Percentiles rank a stretch among this genome's conserved stretches.
Conservation (phyloP, 2,888 invertebrate species). For the Ariolimax columbianus region DNA sequence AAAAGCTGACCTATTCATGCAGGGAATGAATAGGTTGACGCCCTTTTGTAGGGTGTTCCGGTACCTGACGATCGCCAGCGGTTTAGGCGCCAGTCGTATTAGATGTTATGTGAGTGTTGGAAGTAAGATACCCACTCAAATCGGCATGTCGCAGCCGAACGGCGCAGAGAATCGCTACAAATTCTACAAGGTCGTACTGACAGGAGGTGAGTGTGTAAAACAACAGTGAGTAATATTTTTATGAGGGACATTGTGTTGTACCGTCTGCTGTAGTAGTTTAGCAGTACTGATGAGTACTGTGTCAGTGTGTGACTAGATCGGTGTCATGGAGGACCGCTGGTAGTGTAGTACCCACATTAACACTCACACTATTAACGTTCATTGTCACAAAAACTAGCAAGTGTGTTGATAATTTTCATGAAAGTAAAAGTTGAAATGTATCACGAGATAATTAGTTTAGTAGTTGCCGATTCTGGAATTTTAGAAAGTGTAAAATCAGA, state of each 20-base stretch:
- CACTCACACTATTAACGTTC: no score
- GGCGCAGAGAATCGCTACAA: conserved; percentile 79
- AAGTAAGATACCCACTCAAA: not conserved
- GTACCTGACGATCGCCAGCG: not conserved
- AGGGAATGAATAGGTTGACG: conserved; percentile 18
- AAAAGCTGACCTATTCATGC: no score
- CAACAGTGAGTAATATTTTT: not conserved
- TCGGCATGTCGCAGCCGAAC: conserved; percentile 68
- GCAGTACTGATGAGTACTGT: not conserved
- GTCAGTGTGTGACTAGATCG: not conserved
- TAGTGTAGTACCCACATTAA: no score
- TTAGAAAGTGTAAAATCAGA: no score
- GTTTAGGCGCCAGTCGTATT: not conserved
- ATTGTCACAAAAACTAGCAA: no score
- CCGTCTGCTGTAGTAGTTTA: not conserved
- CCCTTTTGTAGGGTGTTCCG: not conserved
- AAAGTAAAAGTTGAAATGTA: no score
- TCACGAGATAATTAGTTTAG: no score
- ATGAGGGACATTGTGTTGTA: not conserved
- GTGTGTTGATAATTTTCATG: no score
- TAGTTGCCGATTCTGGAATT: no score
- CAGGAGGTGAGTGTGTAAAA: conserved; percentile 86
- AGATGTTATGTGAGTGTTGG: not conserved
- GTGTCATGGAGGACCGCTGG: no score
- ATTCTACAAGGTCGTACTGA: conserved; percentile 90